phyloP scores from a whole-genome alignment of 2,113 vertebrate genomes.

The Alligator sinensis region DNA sequence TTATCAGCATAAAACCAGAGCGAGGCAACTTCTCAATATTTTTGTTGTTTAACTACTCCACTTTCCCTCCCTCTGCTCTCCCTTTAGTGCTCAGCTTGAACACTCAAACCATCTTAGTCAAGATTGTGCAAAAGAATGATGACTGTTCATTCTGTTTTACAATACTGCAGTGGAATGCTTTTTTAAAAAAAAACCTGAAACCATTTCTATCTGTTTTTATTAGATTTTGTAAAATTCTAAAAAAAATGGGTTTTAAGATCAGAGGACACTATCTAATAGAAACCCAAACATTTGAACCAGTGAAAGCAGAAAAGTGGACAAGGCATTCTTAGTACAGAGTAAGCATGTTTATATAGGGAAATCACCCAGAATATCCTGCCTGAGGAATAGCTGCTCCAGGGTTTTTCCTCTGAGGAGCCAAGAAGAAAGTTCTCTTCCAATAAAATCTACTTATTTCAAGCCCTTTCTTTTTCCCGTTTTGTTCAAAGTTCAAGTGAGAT shows the following conservation, averaged over 20 bases:
- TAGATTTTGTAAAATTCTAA: neutral
- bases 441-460: neutral
- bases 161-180: neutral
- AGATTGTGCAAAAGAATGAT: rapidly evolving
- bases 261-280: neutral
- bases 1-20: neutral
- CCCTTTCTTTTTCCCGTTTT: neutral
- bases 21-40: neutral
- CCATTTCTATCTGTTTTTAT: neutral
- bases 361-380: neutral
- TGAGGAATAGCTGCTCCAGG: neutral
- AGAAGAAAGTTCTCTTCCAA: neutral
- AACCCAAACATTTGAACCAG: neutral
- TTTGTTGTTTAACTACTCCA: neutral
- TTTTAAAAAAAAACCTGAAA: neutral
- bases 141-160: rapidly evolving
- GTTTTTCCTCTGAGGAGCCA: neutral
- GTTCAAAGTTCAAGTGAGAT: neutral
- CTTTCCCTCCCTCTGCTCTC: neutral
- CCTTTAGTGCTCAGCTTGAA: neutral
- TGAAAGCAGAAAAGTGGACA: neutral
- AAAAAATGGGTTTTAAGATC: neutral
- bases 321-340: neutral
- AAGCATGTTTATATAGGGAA: neutral
- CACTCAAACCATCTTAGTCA: neutral